Percentiles rank a stretch among this genome's conserved stretches.
These are phyloP conservation scores for Pterobdella sp. DNA, from an alignment of 2,888 invertebrate genomes.

Conservation along the genomic window DNA sequence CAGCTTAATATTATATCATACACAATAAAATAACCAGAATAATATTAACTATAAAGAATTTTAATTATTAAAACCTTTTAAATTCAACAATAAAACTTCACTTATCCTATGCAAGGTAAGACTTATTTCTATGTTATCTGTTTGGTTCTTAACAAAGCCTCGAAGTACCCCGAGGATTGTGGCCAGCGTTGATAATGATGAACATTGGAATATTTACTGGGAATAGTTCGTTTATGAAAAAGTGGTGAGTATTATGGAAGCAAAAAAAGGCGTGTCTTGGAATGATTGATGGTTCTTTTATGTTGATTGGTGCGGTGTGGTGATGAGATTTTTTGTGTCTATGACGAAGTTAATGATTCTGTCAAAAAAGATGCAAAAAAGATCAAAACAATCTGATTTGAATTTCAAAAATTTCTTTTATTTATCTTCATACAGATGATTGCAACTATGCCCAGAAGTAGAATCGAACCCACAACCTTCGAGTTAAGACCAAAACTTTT, in stretches of 20 bases:
- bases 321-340: too few species aligned
- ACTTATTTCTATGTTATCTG: not conserved
- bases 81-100: not conserved
- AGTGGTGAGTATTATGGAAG: conserved; percentile 7
- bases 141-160: not conserved
- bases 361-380: too few species aligned
- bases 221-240: conserved; percentile 7
- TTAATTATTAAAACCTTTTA: not conserved
- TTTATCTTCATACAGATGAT: too few species aligned
- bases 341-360: too few species aligned
- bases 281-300: conserved; percentile 11
- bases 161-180: not conserved
- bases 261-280: not conserved
- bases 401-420: too few species aligned
- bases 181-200: not conserved
- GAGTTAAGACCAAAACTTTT: too few species aligned
- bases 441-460: too few species aligned
- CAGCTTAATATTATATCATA: too few species aligned
- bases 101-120: not conserved
- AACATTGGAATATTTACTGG: not conserved
- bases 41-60: not conserved
- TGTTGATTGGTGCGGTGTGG: conserved; percentile 1
- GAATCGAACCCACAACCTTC: too few species aligned
- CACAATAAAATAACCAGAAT: not conserved
- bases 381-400: too few species aligned